Percentiles rank a stretch among this genome's conserved stretches.
Evolutionary conservation across 2,888 invertebrate species (phyloP).

Genomic region (Hesperia comma): DNA sequence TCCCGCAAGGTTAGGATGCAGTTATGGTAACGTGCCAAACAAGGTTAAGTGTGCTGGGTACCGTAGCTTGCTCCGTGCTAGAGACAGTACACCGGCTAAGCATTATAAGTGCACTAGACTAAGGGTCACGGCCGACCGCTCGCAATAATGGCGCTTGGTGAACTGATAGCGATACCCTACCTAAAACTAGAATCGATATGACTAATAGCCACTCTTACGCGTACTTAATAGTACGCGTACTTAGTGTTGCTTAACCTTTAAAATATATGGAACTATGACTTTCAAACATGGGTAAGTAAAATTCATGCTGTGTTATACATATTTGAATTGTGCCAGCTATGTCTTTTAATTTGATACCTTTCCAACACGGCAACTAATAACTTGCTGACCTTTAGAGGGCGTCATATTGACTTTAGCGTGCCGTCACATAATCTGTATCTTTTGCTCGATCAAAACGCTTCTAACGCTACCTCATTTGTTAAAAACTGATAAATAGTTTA

Average conservation of each 20-base stretch:
- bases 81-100: constrained; percentile 62
- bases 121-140: constrained; percentile 76
- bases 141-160: constrained; percentile 61
- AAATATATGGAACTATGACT: constrained; percentile 22
- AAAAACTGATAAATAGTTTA: no score
- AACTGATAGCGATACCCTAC: constrained; percentile 40
- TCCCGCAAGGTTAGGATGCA: constrained; percentile 46
- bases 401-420: no score
- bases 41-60: constrained; percentile 69
- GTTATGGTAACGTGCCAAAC: constrained; percentile 56
- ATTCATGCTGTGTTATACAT: no score
- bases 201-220: constrained; percentile 53
- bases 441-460: no score
- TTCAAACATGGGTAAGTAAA: not conserved
- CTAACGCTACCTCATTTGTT: no score
- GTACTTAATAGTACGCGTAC: no score
- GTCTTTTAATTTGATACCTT: no score
- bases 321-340: no score
- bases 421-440: no score
- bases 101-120: constrained; percentile 58
- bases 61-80: constrained; percentile 47
- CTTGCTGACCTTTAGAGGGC: no score
- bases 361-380: no score
- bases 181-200: constrained; percentile 37
- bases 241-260: constrained; percentile 23